Percentiles rank a stretch among this genome's conserved stretches.
phyloP scores from a whole-genome alignment of 1,140 invertebrate species.

The Brachionus calyciflorus region DNA sequence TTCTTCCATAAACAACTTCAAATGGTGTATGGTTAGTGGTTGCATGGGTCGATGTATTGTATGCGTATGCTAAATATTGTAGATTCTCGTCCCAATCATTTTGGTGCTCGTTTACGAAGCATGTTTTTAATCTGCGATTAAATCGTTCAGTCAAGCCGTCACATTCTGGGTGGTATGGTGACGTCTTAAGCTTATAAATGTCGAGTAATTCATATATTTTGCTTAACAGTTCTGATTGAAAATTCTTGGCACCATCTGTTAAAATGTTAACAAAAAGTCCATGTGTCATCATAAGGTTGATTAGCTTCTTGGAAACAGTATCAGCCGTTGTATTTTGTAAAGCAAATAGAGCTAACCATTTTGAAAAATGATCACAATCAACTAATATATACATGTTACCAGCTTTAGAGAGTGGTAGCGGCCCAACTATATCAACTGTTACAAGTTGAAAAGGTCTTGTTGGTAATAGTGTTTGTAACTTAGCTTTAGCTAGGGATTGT shows the following conservation, averaged over 20 bases:
- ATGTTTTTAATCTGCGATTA: not conserved
- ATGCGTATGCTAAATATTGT: not conserved
- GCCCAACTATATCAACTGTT: constrained; percentile 49
- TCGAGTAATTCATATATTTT: not conserved
- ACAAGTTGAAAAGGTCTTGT: constrained; percentile 26
- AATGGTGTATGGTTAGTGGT: constrained; percentile 17
- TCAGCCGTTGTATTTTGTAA: not conserved
- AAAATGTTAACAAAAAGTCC: not conserved
- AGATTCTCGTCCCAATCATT: not conserved
- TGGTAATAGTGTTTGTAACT: not conserved
- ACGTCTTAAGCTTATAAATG: constrained; percentile 22
- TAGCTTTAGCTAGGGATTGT: not conserved
- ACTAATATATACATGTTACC: constrained; percentile 56
- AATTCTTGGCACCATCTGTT: constrained; percentile 47
- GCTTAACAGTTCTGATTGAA: constrained; percentile 45
- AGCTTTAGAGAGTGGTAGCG: constrained; percentile 47
- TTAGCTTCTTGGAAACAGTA: not conserved
- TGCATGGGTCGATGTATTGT: constrained; percentile 15
- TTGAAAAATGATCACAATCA: constrained; percentile 58
- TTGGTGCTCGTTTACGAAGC: not conserved
- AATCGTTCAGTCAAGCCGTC: constrained; percentile 1
- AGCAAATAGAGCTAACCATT: constrained; percentile 55
- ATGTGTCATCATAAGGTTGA: not conserved
- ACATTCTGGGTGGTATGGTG: not conserved
- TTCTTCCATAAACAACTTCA: too few species aligned